A percentile compares a stretch with the other conserved stretches of the same genome.
These are phyloP conservation scores for Blennius ocellaris DNA, from an alignment of 2,113 vertebrate genomes.

Conservation along the genomic window DNA sequence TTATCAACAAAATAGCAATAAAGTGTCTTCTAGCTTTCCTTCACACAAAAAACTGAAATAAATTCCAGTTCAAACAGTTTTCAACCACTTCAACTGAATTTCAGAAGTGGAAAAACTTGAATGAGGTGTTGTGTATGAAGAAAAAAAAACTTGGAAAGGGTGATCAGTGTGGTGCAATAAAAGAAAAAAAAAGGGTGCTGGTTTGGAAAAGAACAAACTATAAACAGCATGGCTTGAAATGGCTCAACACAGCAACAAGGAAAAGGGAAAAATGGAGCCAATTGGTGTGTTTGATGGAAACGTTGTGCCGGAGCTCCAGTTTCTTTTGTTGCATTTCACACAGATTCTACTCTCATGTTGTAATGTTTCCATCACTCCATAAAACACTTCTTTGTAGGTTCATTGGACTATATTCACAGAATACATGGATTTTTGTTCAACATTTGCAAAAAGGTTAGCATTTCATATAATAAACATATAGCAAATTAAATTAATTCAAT, in stretches of 20 bases:
- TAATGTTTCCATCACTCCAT: slow-evolving; percentile 44
- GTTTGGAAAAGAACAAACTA: slow-evolving; percentile 29
- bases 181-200: slow-evolving; percentile 27
- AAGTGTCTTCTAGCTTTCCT: not conserved
- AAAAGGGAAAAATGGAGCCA: slow-evolving; percentile 31
- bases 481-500: too few relatives aligned
- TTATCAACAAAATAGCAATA: slow-evolving; percentile 2
- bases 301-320: slow-evolving; percentile 44
- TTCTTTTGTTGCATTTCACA: slow-evolving; percentile 33
- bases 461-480: slow-evolving; percentile 51
- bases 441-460: slow-evolving; percentile 38
- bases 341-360: slow-evolving; percentile 41
- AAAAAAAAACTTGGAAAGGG: slow-evolving; percentile 27
- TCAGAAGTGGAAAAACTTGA: slow-evolving; percentile 30
- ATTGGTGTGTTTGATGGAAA: slow-evolving; percentile 45
- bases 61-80: not conserved
- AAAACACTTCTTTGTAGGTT: slow-evolving; percentile 45
- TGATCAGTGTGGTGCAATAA: slow-evolving; percentile 41
- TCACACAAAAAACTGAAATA: not conserved
- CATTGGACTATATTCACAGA: slow-evolving; percentile 47
- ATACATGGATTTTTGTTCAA: slow-evolving; percentile 31
- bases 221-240: slow-evolving; percentile 42
- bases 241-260: slow-evolving; percentile 32
- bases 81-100: slow-evolving; percentile 14
- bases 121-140: slow-evolving; percentile 47